Evolutionary conservation across 2,797 vertebrate genomes (phyloP), one percentile per base, ranked within the genome.

Genomic region (Danio aesculapii): DNA sequence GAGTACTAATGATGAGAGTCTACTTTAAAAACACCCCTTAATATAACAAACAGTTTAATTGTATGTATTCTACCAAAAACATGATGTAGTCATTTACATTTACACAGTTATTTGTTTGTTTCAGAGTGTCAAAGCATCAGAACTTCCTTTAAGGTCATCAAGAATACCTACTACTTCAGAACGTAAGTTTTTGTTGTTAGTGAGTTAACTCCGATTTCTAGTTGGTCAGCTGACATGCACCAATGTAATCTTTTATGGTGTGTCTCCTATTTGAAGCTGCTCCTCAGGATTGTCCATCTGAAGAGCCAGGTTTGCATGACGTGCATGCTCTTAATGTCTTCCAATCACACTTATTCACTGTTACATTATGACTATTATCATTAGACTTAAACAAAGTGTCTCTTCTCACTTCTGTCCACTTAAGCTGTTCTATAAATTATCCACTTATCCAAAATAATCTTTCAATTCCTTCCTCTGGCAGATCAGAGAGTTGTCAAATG

Each of bases 151-250:
- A 30, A 93, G 95, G 17, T 90, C 93, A 69, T 98, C 97, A 75
- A 96, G 93, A 92, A 97, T 98, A 85, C 97, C 96, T 52, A 94
- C 93, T 74, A 94, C 93, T 12, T 75, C 90, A 67, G 92, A 95
- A 90, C 90, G 97, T 99, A 94, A 92, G 92, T 91, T 82, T 39
- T 39, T 19, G n/a, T 39, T 63, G 0, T 14, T 16, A 21, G 19
- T 41, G 13, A 2, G 49, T 74, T 8, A 21, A 2, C 44, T 9
- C n/a, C 0, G 47, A 44, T 67, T n/a, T 0, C 1, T 14, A 1
- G n/a, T 2, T 67, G 71, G n/a, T 16, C 39, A 10, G 53, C 10
- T 72, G 8, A 6, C 14, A 8, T 46, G 19, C 2, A 41, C 3
- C 2, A 77, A 16, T 58, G 44, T 16, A 72, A 47, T 85, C 69